Base-by-base conservation (phyloP, 1,140 invertebrate genomes). In the Drosophila bipectinata region DNA sequence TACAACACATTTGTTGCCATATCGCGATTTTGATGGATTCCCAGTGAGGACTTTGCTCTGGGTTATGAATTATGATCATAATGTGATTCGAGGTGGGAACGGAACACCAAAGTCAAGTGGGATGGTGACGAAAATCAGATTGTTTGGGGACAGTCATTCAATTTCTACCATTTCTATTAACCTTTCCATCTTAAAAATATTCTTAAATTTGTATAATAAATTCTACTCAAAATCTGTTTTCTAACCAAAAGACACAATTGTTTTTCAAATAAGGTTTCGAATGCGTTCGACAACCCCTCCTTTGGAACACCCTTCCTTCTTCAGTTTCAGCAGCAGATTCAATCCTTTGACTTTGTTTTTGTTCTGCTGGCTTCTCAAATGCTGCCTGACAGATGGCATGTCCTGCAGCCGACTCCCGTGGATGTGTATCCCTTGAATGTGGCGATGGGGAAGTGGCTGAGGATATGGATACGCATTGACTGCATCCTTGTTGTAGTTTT, bases 51-150 rank as follows among this genome's bases (percentile, higher is more conserved):
- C 18, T 14, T 9, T 34, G 6, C 39, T 18, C 28, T 52, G 57
- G 45, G 18, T 78, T 72, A 59, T 85, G 82, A 87, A 67, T 85
- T 87, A 81, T 85, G 81, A 87, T 69, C 64, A 58, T 44, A 57
- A 30, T 58, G 59, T 68, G 74, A 21, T 45, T 18, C 12, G 37
- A 67, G 68, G 72, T 85, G 77, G 69, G 67, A 55, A 57, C 72
- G 60, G 52, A 56, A 28, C 53, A 64, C 60, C 72, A 44, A 78
- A 85, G 82, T 85, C 82, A 85, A 85, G 78, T 82, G 64, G 64
- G 5, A 1, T n/a, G 48, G 39, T 26, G 47, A 52, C 32, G 9
- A 10, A 41, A 47, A 55, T 47, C 39, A 54, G 14, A 30, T 37
- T 15, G 26, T 28, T 28, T 28, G 26, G 5, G 5, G 7, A 28